Base-by-base conservation (phyloP, 2,888 invertebrate species). In the Dryobota labecula region DNA sequence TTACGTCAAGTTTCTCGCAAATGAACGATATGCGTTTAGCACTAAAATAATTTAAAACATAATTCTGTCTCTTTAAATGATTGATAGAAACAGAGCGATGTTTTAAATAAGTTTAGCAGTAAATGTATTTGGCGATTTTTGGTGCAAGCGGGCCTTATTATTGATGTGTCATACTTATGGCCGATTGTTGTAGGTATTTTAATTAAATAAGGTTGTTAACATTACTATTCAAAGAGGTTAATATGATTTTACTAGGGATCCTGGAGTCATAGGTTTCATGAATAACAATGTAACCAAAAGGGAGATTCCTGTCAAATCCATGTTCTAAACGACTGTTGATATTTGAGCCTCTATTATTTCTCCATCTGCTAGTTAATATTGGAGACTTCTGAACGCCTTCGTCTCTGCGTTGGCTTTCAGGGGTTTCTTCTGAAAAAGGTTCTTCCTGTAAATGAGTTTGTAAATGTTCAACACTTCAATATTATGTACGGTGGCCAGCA, bases 231-330 rank as follows among this genome's bases (percentile, higher is more conserved):
- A 90, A 58, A 0, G 87, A 87, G 6, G 86, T 76, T n/a, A 87
- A 53, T 24, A 90, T 73, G 15, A 90, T 84, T 45, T 68, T 86
- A n/a, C 76, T 84, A 0, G 90, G 90, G 9, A 86, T 76, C 45
- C 85, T 85, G n/a, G 85, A 81, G 3, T 53, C 53, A 27, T 73
- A 81, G 41, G 24, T 85, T 20, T 89, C 83, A 47, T 88, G 83
- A 8, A 90, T 74, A 0, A 89, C 6, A 13, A 86, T 68, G 49
- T 73, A 87, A 0, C 81, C 86, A 54, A 87, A 89, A 5, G 90
- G 88, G 0, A 90, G 78, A 6, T 76, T 69, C 1, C 69, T 66
- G 15, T 86, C 75, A 20, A 87, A 84, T 8, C 67, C 64, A 1
- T 63, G 57, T 9, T 57, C 47, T 45, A 9, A n/a, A 18, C 56